phyloP scores from a whole-genome alignment of 2,797 vertebrate genomes.

The Anguilla obscura region DNA sequence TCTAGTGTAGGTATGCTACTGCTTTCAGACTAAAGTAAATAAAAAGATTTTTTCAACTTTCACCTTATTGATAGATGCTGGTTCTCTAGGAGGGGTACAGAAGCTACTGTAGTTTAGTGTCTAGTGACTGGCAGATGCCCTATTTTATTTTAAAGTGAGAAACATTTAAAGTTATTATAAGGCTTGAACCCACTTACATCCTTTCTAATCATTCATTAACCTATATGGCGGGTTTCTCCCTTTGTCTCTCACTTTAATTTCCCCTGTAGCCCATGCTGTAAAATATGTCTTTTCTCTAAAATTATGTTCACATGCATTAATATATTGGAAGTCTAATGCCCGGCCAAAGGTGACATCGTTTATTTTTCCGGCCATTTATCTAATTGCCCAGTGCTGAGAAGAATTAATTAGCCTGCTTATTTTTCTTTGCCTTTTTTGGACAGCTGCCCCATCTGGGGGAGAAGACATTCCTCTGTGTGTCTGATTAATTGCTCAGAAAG shows the following conservation, averaged over 20 bases:
- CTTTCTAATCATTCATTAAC: constrained; percentile 88
- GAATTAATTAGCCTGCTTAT: constrained; percentile 99
- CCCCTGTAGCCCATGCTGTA: constrained; percentile 59
- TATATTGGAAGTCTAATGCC: constrained; percentile 79
- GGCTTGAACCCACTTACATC: constrained; percentile 57
- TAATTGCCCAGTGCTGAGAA: constrained; percentile 99
- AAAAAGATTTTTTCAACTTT: neutral
- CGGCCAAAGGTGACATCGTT: constrained; percentile 89
- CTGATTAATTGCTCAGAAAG: constrained; percentile 95
- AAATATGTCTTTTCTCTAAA: constrained; percentile 72
- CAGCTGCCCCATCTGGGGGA: constrained; percentile 95
- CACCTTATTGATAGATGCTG: neutral
- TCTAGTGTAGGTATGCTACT: neutral
- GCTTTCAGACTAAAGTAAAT: neutral
- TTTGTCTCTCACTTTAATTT: constrained; percentile 65
- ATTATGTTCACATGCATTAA: constrained; percentile 72
- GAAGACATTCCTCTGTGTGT: constrained; percentile 89
- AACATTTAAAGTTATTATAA: neutral
- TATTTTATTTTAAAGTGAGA: neutral
- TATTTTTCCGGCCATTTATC: constrained; percentile 86
- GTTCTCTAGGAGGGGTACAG: neutral
- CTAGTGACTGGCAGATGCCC: neutral
- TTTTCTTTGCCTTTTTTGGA: constrained; percentile 88
- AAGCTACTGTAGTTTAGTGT: neutral
- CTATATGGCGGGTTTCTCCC: constrained; percentile 66